These are phyloP conservation scores for Eupithecia exiguata DNA, from an alignment of 2,888 invertebrate species.

Conservation along the genomic window DNA sequence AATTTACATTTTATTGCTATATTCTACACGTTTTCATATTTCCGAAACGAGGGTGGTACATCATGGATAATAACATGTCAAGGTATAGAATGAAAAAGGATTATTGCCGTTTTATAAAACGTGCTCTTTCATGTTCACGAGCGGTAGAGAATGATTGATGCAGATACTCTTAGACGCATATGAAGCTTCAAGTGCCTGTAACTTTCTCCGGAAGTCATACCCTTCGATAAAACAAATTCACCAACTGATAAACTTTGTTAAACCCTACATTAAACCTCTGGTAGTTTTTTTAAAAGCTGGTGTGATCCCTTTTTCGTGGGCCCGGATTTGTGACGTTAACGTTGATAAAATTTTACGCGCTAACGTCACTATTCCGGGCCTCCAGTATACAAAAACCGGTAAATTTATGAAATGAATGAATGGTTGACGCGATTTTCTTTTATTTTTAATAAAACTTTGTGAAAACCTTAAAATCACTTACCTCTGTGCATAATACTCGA, in stretches of 20 bases:
- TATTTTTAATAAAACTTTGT: too few relatives aligned
- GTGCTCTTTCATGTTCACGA: not conserved
- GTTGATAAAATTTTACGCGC: too few relatives aligned
- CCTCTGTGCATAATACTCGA: slow-evolving; percentile 92
- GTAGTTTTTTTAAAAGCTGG: too few relatives aligned
- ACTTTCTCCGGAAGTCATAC: not conserved
- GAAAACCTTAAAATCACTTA: slow-evolving; percentile 77
- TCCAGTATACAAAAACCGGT: too few relatives aligned
- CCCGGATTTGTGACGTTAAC: too few relatives aligned
- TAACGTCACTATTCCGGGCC: too few relatives aligned
- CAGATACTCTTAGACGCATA: not conserved
- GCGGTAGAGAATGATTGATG: not conserved
- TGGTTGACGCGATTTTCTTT: too few relatives aligned
- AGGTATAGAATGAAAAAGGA: slow-evolving; percentile 2
- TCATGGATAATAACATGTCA: slow-evolving; percentile 2
- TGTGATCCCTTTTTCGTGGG: too few relatives aligned
- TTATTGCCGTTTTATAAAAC: not conserved
- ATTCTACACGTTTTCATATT: slow-evolving; percentile 1
- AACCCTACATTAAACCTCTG: too few relatives aligned
- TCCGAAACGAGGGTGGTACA: not conserved
- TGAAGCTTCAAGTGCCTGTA: not conserved
- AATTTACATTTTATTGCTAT: not conserved
- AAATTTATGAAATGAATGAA: too few relatives aligned
- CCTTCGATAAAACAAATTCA: not conserved
- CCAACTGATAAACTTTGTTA: too few relatives aligned